These are phyloP conservation scores for Drosophila leonis DNA, from an alignment of 2,888 invertebrate genomes.

Conservation along the genomic window DNA sequence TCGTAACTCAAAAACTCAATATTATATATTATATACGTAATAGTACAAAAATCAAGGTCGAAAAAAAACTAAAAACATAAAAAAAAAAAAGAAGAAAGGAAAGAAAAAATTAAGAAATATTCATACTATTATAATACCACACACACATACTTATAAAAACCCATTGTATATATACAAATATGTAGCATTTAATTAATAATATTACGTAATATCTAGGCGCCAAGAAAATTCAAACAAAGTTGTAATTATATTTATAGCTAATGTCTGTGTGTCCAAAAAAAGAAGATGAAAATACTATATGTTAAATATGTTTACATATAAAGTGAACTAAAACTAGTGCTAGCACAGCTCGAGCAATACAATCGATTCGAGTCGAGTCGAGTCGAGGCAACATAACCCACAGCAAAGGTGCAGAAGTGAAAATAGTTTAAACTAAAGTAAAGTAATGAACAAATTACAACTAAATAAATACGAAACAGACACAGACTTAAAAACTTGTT, in stretches of 20 bases:
- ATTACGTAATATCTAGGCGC: slow-evolving; percentile 30
- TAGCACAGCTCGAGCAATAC: slow-evolving; percentile 53
- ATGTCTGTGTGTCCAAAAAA: slow-evolving; percentile 64
- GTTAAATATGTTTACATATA: slow-evolving; percentile 6
- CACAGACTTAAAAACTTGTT: slow-evolving; percentile 29
- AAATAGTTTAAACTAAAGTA: slow-evolving; percentile 7
- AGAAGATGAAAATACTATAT: slow-evolving; percentile 33
- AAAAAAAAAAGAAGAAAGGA: slow-evolving; percentile 6
- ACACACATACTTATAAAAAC: slow-evolving; percentile 32
- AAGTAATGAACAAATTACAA: slow-evolving; percentile 3
- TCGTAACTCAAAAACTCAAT: slow-evolving; percentile 50
- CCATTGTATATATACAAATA: slow-evolving; percentile 43
- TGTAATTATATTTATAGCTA: slow-evolving; percentile 47
- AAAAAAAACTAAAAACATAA: slow-evolving; percentile 36
- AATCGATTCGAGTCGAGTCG: slow-evolving; percentile 30
- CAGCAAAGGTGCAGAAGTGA: slow-evolving; percentile 50
- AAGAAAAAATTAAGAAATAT: neutral
- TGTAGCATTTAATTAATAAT: slow-evolving; percentile 47
- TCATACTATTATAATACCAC: slow-evolving; percentile 14
- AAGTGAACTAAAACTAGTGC: slow-evolving; percentile 23
- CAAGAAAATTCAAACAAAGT: slow-evolving; percentile 34
- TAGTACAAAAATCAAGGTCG: slow-evolving; percentile 52
- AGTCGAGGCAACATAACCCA: slow-evolving; percentile 45
- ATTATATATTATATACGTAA: slow-evolving; percentile 55
- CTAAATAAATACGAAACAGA: slow-evolving; percentile 2